phyloP scores from a whole-genome alignment of 2,797 vertebrate genomes.

The Poliocrania exsul region DNA sequence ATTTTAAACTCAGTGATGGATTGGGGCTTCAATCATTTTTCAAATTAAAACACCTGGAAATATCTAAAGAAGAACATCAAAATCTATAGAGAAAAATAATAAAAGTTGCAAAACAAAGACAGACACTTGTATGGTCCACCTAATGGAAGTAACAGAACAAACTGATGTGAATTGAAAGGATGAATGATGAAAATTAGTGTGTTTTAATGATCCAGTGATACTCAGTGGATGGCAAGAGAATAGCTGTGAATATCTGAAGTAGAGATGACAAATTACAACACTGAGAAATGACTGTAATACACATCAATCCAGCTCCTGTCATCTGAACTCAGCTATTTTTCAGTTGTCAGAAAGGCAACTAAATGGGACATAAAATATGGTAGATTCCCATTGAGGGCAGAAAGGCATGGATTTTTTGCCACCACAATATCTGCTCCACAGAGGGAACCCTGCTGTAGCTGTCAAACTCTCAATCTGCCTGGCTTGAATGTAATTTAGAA shows the following conservation, averaged over 20 bases:
- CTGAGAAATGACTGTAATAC: neutral
- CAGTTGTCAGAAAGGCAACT: neutral
- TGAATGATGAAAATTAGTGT: neutral
- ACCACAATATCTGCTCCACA: neutral
- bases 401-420: neutral
- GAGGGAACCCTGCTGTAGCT: neutral
- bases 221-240: neutral
- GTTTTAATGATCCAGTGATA: neutral
- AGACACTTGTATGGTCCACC: neutral
- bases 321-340: neutral
- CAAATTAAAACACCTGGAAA: neutral
- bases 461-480: neutral
- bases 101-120: neutral
- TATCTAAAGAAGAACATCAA: neutral
- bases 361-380: neutral
- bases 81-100: neutral
- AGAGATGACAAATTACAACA: neutral
- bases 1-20: neutral
- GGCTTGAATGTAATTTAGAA: neutral
- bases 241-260: neutral
- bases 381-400: neutral
- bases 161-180: neutral
- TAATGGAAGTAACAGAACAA: neutral
- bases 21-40: neutral
- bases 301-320: neutral